Conservation (phyloP, 2,888 invertebrate species). For the Leptothorax acervorum region DNA sequence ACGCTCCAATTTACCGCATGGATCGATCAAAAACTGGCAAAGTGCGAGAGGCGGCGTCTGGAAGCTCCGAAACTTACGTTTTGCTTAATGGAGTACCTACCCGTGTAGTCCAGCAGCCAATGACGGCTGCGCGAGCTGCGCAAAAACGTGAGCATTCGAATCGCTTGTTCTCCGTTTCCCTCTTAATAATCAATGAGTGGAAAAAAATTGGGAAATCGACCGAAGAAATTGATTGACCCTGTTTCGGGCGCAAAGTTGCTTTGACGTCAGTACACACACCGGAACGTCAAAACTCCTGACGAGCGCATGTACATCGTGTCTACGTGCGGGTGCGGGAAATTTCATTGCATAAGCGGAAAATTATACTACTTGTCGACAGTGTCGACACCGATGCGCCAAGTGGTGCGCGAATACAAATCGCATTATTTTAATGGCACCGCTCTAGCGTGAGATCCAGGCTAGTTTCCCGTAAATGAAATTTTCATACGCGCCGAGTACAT, state of each 20-base stretch:
- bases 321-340: neutral
- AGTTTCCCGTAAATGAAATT: constrained; percentile 44
- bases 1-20: constrained; percentile 19
- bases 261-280: constrained; percentile 12
- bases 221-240: constrained; percentile 28
- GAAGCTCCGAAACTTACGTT: constrained; percentile 5
- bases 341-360: neutral
- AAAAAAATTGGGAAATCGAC: constrained; percentile 14
- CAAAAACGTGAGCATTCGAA: neutral
- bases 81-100: constrained; percentile 31
- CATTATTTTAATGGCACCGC: constrained; percentile 34
- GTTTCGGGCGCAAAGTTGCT: neutral
- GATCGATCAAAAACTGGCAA: constrained; percentile 44
- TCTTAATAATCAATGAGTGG: constrained; percentile 23
- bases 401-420: constrained; percentile 9
- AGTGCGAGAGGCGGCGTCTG: neutral
- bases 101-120: neutral
- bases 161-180: neutral
- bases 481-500: constrained; percentile 9
- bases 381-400: constrained; percentile 21
- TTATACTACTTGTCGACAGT: constrained; percentile 9
- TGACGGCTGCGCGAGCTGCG: neutral
- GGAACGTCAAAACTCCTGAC: neutral
- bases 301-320: too few species aligned
- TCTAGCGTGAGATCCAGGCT: neutral